Conservation (phyloP, 1,140 invertebrate species). For the Drosophila funebris region DNA sequence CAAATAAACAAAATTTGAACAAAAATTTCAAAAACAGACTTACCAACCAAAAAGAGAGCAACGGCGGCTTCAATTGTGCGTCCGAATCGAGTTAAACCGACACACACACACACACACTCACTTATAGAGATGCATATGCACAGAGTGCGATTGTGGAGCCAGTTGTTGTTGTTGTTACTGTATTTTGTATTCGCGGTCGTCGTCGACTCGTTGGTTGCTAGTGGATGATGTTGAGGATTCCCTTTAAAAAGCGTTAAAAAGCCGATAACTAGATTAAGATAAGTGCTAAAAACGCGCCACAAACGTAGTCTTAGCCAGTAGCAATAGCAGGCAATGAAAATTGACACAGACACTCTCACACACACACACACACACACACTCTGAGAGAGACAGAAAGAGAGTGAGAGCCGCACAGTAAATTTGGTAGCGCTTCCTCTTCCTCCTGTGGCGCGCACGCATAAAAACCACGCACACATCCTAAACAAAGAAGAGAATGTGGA, state of each 20-base stretch:
- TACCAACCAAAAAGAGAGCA: constrained; percentile 16
- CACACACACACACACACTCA: constrained; percentile 6
- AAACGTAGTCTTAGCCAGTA: constrained; percentile 12
- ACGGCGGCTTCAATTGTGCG: constrained; percentile 18
- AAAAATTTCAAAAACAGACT: constrained; percentile 24
- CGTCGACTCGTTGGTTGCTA: background rate
- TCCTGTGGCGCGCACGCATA: constrained; percentile 57
- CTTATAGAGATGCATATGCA: background rate
- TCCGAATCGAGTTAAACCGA: constrained; percentile 5
- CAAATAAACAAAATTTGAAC: constrained; percentile 48
- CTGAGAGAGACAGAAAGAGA: constrained; percentile 4
- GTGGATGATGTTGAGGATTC: constrained; percentile 20
- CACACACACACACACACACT: constrained; percentile 1
- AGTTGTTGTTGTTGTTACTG: constrained; percentile 2
- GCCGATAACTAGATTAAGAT: constrained; percentile 41
- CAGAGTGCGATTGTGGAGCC: constrained; percentile 1
- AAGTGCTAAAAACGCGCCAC: constrained; percentile 27
- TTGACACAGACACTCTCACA: background rate
- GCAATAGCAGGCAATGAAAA: constrained; percentile 24
- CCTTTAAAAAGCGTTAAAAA: constrained; percentile 33
- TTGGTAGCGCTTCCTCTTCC: constrained; percentile 51
- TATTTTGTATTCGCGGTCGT: background rate
- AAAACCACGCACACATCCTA: constrained; percentile 52
- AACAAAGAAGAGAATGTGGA: constrained; percentile 55
- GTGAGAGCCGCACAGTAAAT: constrained; percentile 19